Evolutionary conservation across 2,888 invertebrate species (phyloP).

Genomic region (Andrena hattorfiana): DNA sequence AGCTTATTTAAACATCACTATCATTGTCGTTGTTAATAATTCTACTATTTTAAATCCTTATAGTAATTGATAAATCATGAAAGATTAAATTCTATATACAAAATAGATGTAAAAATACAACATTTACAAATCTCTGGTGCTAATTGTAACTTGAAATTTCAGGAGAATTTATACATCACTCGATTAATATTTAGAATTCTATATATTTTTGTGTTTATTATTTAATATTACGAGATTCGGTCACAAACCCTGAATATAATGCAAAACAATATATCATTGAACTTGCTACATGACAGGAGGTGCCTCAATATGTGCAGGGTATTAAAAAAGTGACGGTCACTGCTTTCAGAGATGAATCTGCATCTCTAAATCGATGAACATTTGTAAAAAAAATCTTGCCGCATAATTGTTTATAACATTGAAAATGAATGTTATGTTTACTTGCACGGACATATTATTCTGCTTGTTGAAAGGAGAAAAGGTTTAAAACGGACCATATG

Average conservation of each 20-base stretch:
- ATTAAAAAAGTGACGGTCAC: too few species aligned
- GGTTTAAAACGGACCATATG: too few species aligned
- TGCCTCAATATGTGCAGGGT: background rate
- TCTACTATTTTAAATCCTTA: background rate
- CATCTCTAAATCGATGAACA: too few species aligned
- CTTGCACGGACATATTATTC: too few species aligned
- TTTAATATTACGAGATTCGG: constrained; percentile 20
- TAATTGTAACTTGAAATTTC: background rate
- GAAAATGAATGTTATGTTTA: too few species aligned
- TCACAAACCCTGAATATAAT: constrained; percentile 36
- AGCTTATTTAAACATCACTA: background rate
- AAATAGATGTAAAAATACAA: constrained; percentile 8
- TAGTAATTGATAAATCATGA: background rate
- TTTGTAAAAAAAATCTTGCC: too few species aligned
- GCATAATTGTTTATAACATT: too few species aligned
- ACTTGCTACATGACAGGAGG: background rate
- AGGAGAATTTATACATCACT: background rate
- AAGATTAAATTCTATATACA: background rate
- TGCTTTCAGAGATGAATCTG: too few species aligned
- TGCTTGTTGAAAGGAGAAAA: too few species aligned
- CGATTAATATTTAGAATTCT: background rate
- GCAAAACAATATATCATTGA: background rate
- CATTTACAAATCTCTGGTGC: background rate
- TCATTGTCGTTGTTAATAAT: background rate
- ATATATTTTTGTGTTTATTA: background rate